Percentiles rank a stretch among this genome's conserved stretches.
Conservation (phyloP, 2,888 invertebrate genomes). For the Nomada flava region DNA sequence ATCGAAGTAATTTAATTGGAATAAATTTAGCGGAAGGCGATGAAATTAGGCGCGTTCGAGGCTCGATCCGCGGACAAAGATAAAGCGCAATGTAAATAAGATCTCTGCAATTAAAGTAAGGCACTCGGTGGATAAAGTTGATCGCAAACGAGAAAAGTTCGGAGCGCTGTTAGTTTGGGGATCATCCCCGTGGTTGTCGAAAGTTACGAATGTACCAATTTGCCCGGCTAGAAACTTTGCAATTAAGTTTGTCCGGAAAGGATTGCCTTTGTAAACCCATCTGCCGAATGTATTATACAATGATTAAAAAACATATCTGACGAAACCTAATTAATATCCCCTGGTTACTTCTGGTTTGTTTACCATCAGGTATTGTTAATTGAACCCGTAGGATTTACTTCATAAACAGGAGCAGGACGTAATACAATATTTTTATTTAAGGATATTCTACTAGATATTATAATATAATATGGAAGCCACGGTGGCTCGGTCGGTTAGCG, state of each 20-base stretch:
- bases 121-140: constrained; percentile 48
- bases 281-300: constrained; percentile 13
- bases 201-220: constrained; percentile 68
- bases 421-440: background rate
- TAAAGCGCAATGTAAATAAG: constrained; percentile 62
- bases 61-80: constrained; percentile 33
- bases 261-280: constrained; percentile 42
- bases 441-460: background rate
- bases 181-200: constrained; percentile 61
- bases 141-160: constrained; percentile 68
- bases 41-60: constrained; percentile 20
- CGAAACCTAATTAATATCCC: constrained; percentile 2
- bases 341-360: background rate
- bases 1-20: constrained; percentile 7
- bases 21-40: background rate
- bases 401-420: too few relatives aligned
- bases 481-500: too few relatives aligned
- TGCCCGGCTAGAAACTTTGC: constrained; percentile 53
- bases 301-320: constrained; percentile 32
- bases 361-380: background rate
- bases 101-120: constrained; percentile 53
- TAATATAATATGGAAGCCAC: too few relatives aligned
- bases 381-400: background rate
- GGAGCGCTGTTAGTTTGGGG: constrained; percentile 59
- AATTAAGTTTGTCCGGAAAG: constrained; percentile 55